Conservation (phyloP, 1,140 invertebrate species). For the Drosophila fuyamai region DNA sequence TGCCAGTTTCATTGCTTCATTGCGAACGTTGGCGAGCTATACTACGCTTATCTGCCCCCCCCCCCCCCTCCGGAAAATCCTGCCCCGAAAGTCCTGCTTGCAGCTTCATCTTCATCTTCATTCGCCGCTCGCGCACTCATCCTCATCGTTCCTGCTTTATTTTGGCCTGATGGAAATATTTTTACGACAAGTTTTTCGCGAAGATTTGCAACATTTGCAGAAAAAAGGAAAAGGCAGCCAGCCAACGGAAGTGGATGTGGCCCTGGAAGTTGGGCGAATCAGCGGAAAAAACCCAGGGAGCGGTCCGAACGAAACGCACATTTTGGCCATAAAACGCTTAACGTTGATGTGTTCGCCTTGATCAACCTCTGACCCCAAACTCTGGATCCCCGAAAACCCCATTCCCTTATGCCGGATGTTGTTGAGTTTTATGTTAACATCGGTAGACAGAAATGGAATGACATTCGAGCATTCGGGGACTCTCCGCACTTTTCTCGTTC, state of each 20-base stretch:
- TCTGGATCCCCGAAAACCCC: background rate
- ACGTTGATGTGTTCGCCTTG: conserved; percentile 49
- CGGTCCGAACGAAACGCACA: conserved; percentile 63
- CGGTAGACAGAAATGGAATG: conserved; percentile 22
- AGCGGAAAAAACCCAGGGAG: conserved; percentile 48
- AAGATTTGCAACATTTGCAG: conserved; percentile 82
- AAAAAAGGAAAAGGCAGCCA: conserved; percentile 51
- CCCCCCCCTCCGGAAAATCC: background rate
- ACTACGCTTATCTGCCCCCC: conserved; percentile 35
- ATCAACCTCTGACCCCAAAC: conserved; percentile 8
- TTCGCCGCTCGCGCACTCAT: conserved; percentile 26
- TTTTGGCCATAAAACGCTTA: conserved; percentile 76
- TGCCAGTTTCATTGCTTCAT: conserved; percentile 79
- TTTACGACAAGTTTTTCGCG: conserved; percentile 81
- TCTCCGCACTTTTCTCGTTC: conserved; percentile 7
- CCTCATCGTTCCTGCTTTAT: conserved; percentile 36
- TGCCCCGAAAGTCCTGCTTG: background rate
- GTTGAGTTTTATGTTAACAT: conserved; percentile 76
- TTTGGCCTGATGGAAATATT: conserved; percentile 78
- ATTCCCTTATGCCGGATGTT: conserved; percentile 40
- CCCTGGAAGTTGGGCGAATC: conserved; percentile 62
- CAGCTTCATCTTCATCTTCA: conserved; percentile 49
- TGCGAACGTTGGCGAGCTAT: conserved; percentile 36
- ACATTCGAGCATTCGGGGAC: background rate
- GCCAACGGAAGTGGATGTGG: conserved; percentile 19